Evolutionary conservation across 2,797 vertebrate species (phyloP).

Genomic region (Anomalospiza imberbis): DNA sequence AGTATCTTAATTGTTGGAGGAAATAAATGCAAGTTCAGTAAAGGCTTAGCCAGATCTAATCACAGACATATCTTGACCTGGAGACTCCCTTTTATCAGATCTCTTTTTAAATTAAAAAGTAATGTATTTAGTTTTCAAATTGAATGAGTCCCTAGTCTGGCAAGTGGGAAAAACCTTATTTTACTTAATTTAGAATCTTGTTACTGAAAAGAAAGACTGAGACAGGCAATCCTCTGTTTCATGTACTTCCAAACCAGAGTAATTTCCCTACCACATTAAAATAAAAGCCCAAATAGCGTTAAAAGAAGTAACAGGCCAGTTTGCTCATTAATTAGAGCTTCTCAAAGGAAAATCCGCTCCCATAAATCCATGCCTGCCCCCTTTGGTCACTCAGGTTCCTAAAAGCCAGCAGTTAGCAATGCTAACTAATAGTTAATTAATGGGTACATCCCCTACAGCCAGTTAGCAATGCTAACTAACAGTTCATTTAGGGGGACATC

Average conservation of each 20-base stretch:
- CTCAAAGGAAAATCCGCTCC: background rate
- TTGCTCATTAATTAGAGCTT: background rate
- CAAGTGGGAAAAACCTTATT: background rate
- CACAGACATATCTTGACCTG: background rate
- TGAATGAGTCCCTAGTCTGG: background rate
- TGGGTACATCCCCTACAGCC: background rate
- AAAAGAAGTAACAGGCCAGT: background rate
- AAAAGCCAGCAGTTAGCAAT: background rate
- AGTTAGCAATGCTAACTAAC: background rate
- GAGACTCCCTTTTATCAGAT: background rate
- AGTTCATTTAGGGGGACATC: background rate
- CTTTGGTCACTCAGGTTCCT: background rate
- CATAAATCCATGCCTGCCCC: background rate
- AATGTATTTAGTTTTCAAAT: background rate
- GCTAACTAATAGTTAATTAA: background rate
- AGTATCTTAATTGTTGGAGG: background rate
- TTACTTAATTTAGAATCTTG: background rate
- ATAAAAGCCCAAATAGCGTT: rapidly evolving
- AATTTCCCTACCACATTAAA: background rate
- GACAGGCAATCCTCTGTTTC: background rate
- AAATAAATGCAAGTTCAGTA: background rate
- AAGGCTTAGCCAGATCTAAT: background rate
- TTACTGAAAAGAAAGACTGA: background rate
- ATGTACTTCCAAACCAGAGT: background rate
- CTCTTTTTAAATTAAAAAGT: background rate